phyloP scores from a whole-genome alignment of 2,888 invertebrate genomes.

The Rotaria sp. region DNA sequence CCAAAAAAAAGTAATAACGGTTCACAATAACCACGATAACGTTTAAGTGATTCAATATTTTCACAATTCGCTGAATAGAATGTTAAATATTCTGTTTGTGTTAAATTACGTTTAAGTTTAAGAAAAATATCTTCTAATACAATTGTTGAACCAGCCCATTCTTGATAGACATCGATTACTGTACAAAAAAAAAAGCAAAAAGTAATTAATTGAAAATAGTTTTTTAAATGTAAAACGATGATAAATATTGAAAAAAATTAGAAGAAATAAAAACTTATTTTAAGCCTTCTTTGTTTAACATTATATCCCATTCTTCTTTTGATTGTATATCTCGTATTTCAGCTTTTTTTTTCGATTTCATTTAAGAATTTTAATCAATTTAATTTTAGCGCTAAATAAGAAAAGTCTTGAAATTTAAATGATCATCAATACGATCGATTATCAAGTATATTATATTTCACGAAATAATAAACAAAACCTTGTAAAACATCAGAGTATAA shows the following conservation, averaged over 20 bases:
- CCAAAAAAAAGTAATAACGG: constrained; percentile 81
- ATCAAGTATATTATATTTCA: too few relatives aligned
- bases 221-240: too few relatives aligned
- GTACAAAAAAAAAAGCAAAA: neutral
- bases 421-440: too few relatives aligned
- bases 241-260: neutral
- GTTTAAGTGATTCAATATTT: constrained; percentile 65
- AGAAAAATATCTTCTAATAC: constrained; percentile 10
- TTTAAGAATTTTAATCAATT: neutral
- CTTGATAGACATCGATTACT: constrained; percentile 78
- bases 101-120: neutral
- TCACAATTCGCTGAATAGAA: constrained; percentile 63
- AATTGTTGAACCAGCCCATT: constrained; percentile 68
- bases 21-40: constrained; percentile 75
- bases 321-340: constrained; percentile 37
- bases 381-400: neutral
- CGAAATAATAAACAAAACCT: too few relatives aligned
- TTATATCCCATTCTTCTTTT: constrained; percentile 36
- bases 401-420: too few relatives aligned
- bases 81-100: constrained; percentile 1
- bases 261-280: neutral
- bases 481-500: too few relatives aligned
- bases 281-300: constrained; percentile 33
- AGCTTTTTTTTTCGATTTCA: neutral
- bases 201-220: neutral